Evolutionary conservation across 35 echinoderm and acorn worm genomes (phyloP), one percentile per base, ranked within the genome.

Genomic region (Apostichopus parvimensis): DNA sequence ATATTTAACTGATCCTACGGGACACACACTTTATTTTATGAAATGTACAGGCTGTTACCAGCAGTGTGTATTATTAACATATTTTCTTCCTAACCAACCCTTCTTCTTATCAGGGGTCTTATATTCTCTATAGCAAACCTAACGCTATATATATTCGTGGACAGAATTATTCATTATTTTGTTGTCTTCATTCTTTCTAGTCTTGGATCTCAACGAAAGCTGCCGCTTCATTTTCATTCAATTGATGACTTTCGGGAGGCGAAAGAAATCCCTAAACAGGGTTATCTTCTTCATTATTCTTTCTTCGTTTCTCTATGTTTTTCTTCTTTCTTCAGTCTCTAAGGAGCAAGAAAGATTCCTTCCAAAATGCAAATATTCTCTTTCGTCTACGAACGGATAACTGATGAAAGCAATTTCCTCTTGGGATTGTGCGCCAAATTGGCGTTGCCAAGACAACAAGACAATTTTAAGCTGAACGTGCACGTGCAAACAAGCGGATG

Each of bases 401-500:
- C 60, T 73, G 86, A 88, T 68, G 68, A 72, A 73, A 88, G 68
- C 86, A 88, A 88, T 88, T 88, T 88, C 68, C 86, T 73, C 86
- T 88, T 68, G 61, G 86, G 86, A 72, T 88, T 88, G 61, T 64
- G 86, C 86, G 86, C 86, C 86, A 88, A 88, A 88, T 88, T 88
- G 86, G 86, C 60, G 86, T 88, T 88, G 62, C 86, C 86, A 88
- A 72, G 86, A 73, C 68, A 88, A 72, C 86, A 88, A 54, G 61
- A 54, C 86, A 88, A 88, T 88, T 88, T 88, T 88, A 88, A 61
- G 86, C 62, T 26, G 62, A 73, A 64, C 62, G 86, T 88, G 86
- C 86, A 88, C 86, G 86, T 88, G 86, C 86, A 88, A 88, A 88
- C 86, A 88, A 88, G 60, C 86, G 86, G 86, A 73, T 73, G 86